A percentile compares a stretch with the other conserved stretches of the same genome.
Evolutionary conservation across 2,888 invertebrate genomes (phyloP).

Genomic region (Andrena bicolor): DNA sequence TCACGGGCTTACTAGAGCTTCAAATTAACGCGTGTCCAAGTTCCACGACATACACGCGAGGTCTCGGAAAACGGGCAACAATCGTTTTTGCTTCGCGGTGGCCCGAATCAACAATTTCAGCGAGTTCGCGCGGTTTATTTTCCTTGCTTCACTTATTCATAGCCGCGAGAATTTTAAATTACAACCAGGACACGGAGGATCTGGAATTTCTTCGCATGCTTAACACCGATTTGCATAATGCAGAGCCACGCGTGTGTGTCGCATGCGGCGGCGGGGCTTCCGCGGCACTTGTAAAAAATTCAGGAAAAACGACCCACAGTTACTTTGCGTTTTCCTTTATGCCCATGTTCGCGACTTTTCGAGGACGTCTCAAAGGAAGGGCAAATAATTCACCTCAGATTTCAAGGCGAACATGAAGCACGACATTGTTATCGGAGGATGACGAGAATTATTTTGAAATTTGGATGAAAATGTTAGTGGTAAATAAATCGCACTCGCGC

Average conservation of each 20-base stretch:
- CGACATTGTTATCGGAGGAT: neutral
- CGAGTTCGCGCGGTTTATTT: conserved; percentile 18
- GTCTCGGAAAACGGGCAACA: conserved; percentile 7
- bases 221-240: conserved; percentile 52
- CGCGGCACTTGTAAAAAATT: conserved; percentile 36
- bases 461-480: neutral
- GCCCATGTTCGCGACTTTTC: conserved; percentile 15
- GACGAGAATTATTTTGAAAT: neutral
- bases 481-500: neutral
- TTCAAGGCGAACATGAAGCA: conserved; percentile 25
- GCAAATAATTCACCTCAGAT: conserved; percentile 42
- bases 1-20: neutral
- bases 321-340: conserved; percentile 36
- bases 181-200: conserved; percentile 46
- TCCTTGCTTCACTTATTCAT: conserved; percentile 33
- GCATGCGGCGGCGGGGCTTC: conserved; percentile 13
- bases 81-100: conserved; percentile 1
- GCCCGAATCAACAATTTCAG: conserved; percentile 11
- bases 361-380: conserved; percentile 14
- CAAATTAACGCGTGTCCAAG: neutral
- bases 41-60: neutral
- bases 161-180: conserved; percentile 42
- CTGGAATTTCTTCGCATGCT: conserved; percentile 51
- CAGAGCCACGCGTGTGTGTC: conserved; percentile 41
- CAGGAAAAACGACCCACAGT: conserved; percentile 40